Percentiles rank a stretch among this genome's conserved stretches.
Conservation (phyloP, 2,113 vertebrate species). For the Columba livia region DNA sequence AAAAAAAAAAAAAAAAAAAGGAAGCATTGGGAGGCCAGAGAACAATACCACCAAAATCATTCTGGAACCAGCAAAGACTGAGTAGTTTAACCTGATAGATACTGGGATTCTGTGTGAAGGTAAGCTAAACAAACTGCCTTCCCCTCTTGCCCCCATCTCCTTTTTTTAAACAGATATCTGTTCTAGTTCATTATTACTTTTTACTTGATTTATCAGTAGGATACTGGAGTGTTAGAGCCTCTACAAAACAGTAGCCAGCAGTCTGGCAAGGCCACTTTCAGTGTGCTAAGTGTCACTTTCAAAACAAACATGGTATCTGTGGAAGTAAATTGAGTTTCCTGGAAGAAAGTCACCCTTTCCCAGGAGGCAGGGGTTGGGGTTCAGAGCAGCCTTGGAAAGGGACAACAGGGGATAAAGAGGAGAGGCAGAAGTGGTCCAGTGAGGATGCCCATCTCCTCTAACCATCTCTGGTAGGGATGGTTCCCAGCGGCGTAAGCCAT, state of each 20-base stretch:
- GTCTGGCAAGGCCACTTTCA: not conserved
- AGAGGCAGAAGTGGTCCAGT: not conserved
- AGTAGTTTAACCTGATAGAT: not conserved
- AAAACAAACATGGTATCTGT: conserved; percentile 21
- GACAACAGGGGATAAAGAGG: not conserved
- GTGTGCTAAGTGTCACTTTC: not conserved
- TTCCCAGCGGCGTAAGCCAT: not conserved
- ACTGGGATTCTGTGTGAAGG: not conserved
- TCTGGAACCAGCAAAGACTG: not conserved
- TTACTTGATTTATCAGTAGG: not conserved
- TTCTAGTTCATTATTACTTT: not conserved
- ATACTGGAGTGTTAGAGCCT: not conserved
- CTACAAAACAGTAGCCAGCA: not conserved
- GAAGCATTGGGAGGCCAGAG: not conserved
- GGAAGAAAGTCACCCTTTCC: not conserved
- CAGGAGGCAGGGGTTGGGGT: not conserved
- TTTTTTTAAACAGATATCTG: not conserved
- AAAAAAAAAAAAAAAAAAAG: not conserved
- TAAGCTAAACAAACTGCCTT: not conserved
- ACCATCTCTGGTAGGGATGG: not conserved
- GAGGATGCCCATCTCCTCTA: not conserved
- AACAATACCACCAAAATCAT: not conserved
- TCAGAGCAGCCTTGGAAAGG: not conserved
- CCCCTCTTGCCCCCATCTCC: too few species aligned
- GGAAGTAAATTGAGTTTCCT: not conserved